Conservation (phyloP, 1,140 invertebrate species). For the Telenomus remus region DNA sequence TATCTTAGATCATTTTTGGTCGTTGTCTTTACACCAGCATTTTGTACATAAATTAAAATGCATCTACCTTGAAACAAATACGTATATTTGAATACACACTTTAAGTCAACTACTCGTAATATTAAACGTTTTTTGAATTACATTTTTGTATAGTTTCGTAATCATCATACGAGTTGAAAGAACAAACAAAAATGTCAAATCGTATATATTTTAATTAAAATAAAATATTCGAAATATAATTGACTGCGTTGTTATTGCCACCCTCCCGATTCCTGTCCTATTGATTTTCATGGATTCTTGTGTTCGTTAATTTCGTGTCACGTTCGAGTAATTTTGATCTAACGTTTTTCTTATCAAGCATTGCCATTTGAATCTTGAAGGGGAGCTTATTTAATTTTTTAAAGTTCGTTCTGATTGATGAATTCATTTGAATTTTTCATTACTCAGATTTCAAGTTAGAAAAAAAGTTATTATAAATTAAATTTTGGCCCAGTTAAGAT, state of each 20-base stretch:
- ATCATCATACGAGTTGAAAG: slow-evolving; percentile 50
- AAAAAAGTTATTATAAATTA: too few species aligned
- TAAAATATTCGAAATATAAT: slow-evolving; percentile 53
- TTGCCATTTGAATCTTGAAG: too few species aligned
- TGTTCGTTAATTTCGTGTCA: slow-evolving; percentile 21
- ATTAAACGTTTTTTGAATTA: slow-evolving; percentile 56
- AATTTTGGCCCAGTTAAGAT: too few species aligned
- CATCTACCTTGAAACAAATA: slow-evolving; percentile 53
- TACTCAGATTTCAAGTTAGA: too few species aligned
- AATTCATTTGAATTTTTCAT: too few species aligned
- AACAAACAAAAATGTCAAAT: slow-evolving; percentile 48
- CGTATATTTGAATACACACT: slow-evolving; percentile 55
- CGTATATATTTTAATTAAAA: slow-evolving; percentile 59
- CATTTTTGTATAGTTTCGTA: slow-evolving; percentile 58
- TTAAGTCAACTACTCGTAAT: slow-evolving; percentile 53
- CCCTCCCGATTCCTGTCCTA: slow-evolving; percentile 6
- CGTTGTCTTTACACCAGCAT: slow-evolving; percentile 53
- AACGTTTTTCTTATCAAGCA: too few species aligned
- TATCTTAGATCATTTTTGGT: slow-evolving; percentile 53
- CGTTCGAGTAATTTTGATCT: slow-evolving; percentile 5
- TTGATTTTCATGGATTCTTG: slow-evolving; percentile 26
- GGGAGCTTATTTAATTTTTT: too few species aligned
- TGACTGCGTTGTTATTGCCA: slow-evolving; percentile 5
- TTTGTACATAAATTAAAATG: slow-evolving; percentile 54
- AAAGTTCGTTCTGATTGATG: too few species aligned